Evolutionary conservation across 2,113 vertebrate genomes (phyloP).

Genomic region (Alosa alosa): DNA sequence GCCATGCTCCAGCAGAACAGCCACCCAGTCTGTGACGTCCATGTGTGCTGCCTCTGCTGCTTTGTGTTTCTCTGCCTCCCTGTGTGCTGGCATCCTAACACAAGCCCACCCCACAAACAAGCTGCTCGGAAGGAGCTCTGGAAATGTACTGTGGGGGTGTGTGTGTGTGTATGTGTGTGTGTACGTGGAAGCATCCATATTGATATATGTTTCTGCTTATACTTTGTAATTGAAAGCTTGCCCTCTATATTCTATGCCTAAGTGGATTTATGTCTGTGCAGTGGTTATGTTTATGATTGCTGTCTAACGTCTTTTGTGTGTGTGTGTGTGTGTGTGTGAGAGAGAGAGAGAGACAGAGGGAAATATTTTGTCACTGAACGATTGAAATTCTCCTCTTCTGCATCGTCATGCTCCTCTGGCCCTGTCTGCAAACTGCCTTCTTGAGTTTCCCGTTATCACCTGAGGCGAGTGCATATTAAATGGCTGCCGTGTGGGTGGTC

Average conservation of each 20-base stretch:
- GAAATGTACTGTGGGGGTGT: too few species aligned
- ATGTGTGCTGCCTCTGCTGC: background rate
- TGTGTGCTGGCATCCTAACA: background rate
- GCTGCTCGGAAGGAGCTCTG: background rate
- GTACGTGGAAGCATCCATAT: background rate
- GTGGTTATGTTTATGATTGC: background rate
- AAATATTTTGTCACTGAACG: background rate
- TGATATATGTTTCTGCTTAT: background rate
- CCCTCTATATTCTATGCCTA: background rate
- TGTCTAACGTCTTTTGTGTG: background rate
- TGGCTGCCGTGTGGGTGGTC: background rate
- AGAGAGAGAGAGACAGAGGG: too few species aligned
- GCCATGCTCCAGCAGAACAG: background rate
- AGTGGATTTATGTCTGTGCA: background rate
- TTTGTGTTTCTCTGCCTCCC: background rate
- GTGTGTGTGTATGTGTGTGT: conserved; percentile 19
- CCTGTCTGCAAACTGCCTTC: background rate
- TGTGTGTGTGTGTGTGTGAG: background rate
- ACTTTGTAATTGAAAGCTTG: background rate
- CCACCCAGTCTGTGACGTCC: conserved; percentile 4
- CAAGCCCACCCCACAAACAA: background rate
- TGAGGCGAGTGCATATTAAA: background rate
- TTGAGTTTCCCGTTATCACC: background rate
- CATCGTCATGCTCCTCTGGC: background rate
- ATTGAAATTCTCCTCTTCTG: background rate